Percentiles rank a stretch among this genome's conserved stretches.
Evolutionary conservation across 1,140 invertebrate genomes (phyloP).

Genomic region (Pantala flavescens): DNA sequence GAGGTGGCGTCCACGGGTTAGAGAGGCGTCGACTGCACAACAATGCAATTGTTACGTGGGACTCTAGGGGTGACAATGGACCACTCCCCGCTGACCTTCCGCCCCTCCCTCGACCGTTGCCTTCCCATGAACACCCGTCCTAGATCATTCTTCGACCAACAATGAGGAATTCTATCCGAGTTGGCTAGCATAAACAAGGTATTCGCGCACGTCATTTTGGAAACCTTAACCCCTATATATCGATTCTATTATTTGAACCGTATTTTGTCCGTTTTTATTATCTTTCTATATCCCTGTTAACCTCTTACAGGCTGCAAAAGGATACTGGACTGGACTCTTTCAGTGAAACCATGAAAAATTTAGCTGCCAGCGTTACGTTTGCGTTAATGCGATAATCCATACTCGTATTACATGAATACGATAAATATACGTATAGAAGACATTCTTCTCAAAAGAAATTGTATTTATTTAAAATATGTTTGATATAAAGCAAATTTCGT

Average conservation of each 20-base stretch:
- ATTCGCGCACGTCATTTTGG: background rate
- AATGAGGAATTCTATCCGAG: slow-evolving; percentile 1
- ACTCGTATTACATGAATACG: no score
- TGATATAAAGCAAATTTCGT: no score
- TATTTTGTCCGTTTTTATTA: background rate
- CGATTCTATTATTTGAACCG: background rate
- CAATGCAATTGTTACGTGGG: slow-evolving; percentile 8
- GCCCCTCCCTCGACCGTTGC: background rate
- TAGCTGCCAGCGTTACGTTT: no score
- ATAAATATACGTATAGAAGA: no score
- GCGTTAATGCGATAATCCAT: no score
- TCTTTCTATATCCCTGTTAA: no score
- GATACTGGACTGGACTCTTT: no score
- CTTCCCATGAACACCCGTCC: background rate
- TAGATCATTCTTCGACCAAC: background rate
- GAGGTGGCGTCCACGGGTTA: background rate
- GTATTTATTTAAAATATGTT: no score
- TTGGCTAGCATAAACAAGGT: background rate
- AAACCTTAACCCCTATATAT: background rate
- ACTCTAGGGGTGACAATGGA: background rate
- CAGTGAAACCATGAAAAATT: no score
- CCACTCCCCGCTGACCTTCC: background rate
- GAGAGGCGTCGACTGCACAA: slow-evolving; percentile 2
- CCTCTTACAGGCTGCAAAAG: no score
- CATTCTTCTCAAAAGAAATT: no score